Conservation (phyloP, 2,888 invertebrate genomes). For the Lomographa bimaculata region DNA sequence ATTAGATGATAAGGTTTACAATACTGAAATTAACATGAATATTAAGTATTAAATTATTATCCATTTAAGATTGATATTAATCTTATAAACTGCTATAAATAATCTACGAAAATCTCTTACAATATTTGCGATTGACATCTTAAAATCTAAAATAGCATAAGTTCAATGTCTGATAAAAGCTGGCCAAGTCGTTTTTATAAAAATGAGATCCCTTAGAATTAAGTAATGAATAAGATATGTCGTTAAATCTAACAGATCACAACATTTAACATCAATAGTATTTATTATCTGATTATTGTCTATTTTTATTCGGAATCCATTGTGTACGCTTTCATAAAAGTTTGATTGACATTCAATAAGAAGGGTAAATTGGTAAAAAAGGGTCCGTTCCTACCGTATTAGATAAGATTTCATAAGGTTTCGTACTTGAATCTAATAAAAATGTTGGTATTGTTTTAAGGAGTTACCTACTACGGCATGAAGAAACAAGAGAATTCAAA, state of each 20-base stretch:
- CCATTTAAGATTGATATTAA: slow-evolving; percentile 1
- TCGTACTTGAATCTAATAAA: too few species aligned
- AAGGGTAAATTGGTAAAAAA: too few species aligned
- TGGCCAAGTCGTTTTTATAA: slow-evolving; percentile 70
- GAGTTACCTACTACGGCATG: too few species aligned
- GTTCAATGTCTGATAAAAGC: slow-evolving; percentile 42
- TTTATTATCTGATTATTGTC: slow-evolving; percentile 59
- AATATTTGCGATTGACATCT: slow-evolving; percentile 78
- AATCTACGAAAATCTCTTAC: slow-evolving; percentile 27
- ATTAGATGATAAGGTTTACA: too few species aligned
- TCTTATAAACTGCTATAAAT: slow-evolving; percentile 18
- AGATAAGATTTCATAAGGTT: too few species aligned
- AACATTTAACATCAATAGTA: slow-evolving; percentile 55
- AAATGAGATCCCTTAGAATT: slow-evolving; percentile 54
- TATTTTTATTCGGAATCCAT: slow-evolving; percentile 43
- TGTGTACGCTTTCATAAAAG: slow-evolving; percentile 20
- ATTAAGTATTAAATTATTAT: too few species aligned
- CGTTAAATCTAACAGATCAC: slow-evolving; percentile 48
- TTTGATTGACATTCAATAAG: not conserved
- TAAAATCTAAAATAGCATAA: slow-evolving; percentile 47
- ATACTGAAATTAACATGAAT: too few species aligned
- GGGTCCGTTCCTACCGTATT: too few species aligned
- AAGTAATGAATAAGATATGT: slow-evolving; percentile 14
- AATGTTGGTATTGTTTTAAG: too few species aligned
- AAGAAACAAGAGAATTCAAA: too few species aligned